Evolutionary conservation across 2,888 invertebrate genomes (phyloP).

Genomic region (Scaptomyza reducta): DNA sequence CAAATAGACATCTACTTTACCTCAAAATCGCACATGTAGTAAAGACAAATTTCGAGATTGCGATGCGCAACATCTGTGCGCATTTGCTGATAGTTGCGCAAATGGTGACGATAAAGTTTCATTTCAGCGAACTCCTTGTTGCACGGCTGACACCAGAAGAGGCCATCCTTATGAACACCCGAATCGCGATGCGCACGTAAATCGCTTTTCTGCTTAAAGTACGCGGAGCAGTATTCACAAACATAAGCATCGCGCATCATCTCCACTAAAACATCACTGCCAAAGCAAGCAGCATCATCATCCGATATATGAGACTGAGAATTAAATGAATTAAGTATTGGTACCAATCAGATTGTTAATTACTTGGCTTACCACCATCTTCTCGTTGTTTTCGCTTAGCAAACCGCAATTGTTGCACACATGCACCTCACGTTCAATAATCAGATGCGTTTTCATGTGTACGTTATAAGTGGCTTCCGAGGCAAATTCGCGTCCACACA

Average conservation of each 20-base stretch:
- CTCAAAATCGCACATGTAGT: conserved; percentile 76
- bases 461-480: conserved; percentile 62
- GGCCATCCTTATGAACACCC: conserved; percentile 65
- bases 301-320: conserved; percentile 32
- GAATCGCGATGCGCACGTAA: conserved; percentile 74
- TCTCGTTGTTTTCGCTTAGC: conserved; percentile 58
- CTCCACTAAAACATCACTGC: conserved; percentile 46
- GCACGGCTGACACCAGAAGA: conserved; percentile 68
- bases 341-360: background rate
- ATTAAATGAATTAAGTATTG: background rate
- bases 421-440: conserved; percentile 65
- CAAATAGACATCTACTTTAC: conserved; percentile 46
- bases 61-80: conserved; percentile 51
- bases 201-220: conserved; percentile 66
- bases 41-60: conserved; percentile 56
- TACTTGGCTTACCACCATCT: conserved; percentile 55
- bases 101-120: conserved; percentile 70
- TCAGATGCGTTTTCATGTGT: conserved; percentile 78
- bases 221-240: conserved; percentile 81
- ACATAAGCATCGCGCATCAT: conserved; percentile 67
- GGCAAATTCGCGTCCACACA: conserved; percentile 76
- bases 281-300: conserved; percentile 41
- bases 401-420: conserved; percentile 77
- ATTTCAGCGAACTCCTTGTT: conserved; percentile 58
- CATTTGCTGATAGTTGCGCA: conserved; percentile 58